Percentiles rank a stretch among this genome's conserved stretches.
Conservation (phyloP, 2,888 invertebrate genomes). For the Geophilus truncorum region DNA sequence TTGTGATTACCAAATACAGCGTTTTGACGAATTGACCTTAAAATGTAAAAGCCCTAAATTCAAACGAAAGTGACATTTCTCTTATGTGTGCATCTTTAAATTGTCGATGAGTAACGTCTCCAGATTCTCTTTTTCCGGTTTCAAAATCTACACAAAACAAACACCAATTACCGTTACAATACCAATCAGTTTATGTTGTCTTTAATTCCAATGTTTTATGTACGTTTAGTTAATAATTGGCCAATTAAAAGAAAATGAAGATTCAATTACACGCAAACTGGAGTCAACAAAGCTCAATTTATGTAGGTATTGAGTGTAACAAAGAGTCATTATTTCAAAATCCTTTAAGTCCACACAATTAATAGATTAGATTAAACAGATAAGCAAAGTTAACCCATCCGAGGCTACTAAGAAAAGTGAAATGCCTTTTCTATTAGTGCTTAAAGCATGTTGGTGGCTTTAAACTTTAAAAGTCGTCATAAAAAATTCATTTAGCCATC, state of each 20-base stretch:
- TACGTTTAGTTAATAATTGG: not conserved
- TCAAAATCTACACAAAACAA: too few relatives aligned
- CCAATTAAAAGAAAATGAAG: not conserved
- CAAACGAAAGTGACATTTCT: too few relatives aligned
- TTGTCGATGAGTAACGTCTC: too few relatives aligned
- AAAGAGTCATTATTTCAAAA: not conserved
- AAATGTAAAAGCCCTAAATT: too few relatives aligned
- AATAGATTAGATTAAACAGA: not conserved
- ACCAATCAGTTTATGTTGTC: not conserved
- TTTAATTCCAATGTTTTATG: not conserved
- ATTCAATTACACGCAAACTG: not conserved
- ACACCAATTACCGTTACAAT: not conserved
- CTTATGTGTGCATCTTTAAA: too few relatives aligned
- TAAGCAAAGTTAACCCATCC: not conserved
- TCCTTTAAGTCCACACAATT: not conserved
- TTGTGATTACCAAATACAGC: too few relatives aligned
- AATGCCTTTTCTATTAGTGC: conserved; percentile 1
- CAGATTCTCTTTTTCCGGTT: too few relatives aligned
- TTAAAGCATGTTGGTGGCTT: not conserved
- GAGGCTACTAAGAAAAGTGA: not conserved
- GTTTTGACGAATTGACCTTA: too few relatives aligned
- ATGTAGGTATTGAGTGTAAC: not conserved
- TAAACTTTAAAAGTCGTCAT: not conserved
- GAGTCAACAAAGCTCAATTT: not conserved
- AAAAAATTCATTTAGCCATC: conserved; percentile 25